Evolutionary conservation across 2,113 vertebrate genomes (phyloP).

Genomic region (Tringa solitaria): DNA sequence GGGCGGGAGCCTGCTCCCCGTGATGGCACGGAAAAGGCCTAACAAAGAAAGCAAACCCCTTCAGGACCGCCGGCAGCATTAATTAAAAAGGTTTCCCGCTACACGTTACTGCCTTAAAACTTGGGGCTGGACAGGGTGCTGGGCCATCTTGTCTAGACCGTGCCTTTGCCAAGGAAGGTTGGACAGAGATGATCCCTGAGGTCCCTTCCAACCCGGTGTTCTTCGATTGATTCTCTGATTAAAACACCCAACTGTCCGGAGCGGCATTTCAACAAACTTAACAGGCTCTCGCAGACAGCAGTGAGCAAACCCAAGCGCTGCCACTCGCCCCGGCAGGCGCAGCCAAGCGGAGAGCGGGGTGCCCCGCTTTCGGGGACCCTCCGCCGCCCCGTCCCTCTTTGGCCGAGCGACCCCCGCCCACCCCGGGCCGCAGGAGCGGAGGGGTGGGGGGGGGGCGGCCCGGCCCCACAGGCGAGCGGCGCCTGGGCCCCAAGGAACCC

Average conservation of each 20-base stretch:
- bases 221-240: not conserved
- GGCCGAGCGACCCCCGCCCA: not conserved
- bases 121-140: not conserved
- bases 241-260: not conserved
- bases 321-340: rapidly evolving
- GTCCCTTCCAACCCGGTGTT: not conserved
- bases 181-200: not conserved
- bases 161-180: not conserved
- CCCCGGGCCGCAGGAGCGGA: not conserved
- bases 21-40: not conserved
- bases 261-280: not conserved
- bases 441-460: not conserved
- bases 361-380: rapidly evolving
- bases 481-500: not conserved
- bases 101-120: not conserved
- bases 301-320: not conserved
- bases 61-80: not conserved
- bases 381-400: rapidly evolving
- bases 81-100: too few relatives aligned
- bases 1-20: not conserved
- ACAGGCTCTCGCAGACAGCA: not conserved
- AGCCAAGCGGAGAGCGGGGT: not conserved
- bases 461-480: not conserved
- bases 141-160: not conserved
- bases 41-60: not conserved